Base-by-base conservation (phyloP, 2,797 vertebrate genomes). In the Prunella strophiata region DNA sequence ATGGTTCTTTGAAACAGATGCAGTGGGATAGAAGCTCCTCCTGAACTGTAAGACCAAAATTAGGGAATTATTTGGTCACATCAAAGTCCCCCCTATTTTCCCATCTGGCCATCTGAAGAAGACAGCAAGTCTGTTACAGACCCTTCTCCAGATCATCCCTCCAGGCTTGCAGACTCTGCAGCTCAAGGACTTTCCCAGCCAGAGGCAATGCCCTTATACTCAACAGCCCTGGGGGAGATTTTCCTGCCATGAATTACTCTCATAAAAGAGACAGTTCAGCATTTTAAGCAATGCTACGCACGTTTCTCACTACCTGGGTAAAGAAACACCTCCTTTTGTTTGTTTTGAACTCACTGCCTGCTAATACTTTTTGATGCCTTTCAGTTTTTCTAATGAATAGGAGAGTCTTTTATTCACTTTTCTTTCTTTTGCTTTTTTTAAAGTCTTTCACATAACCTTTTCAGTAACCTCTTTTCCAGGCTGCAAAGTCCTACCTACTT, bases 341-440 rank as follows among this genome's bases (percentile, higher is more conserved):
- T 94, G 79, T 84, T 94, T 90, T 86, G n/a, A 95, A 81, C 51
- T 91, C 55, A 34, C 20, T 72, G 51, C 16, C 55, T 90, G 36
- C 18, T 81, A 86, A 52, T 63, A 84, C 26, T 42, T 85, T 78
- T 79, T 86, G 47, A 90, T 50, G n/a, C 3, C 19, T 40, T 81
- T 88, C 42, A 73, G 16, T 40, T 78, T 88, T 70, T 70, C n/a
- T 34, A 66, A 70, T 55, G 83, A 88, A 78, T 51, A 75, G 43
- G 18, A 78, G 30, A 75, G 18, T 21, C 76, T 70, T 36, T 45
- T 91, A 75, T 68, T 84, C 88, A 23, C 22, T 80, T 40, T 58
- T 85, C 16, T 26, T 61, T 72, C 26, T 45, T 38, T 61, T 32
- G 36, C 21, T 74, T 61, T 84, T 86, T 80, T 50, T 16, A 11